Evolutionary conservation across 2,888 invertebrate genomes (phyloP), one percentile per base, ranked within the genome.

Genomic region (Leptinotarsa peninsularis): DNA sequence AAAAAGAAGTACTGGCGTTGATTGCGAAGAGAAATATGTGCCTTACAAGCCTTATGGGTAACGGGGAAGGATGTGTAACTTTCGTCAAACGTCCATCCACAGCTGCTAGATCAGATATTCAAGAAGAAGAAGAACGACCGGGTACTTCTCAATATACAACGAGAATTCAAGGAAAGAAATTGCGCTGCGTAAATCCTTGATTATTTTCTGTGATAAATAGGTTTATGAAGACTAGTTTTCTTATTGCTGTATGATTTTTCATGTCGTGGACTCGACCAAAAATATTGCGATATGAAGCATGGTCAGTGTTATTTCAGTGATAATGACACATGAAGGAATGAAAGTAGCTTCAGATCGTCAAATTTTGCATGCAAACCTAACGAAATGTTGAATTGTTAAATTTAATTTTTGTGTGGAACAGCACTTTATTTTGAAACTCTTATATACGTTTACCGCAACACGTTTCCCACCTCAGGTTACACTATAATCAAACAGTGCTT

Each of bases 141-240:
- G 90, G 90, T 71, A 89, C 92, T 72, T 93, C 92, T 87, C 93
- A 94, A 82, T 94, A 92, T 83, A 92, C 93, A 14, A 92, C 94
- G 0, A 90, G 93, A 83, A 90, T 95, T 74, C 93, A 93, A 17
- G 92, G 93, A 73, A 94, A 93, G 88, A 93, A 92, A 82, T 86
- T 95, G 81, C 94, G 94, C 85, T 95, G 95, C 86, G 91, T 95
- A 71, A 94, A 95, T 54, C 70, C 33, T 21, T 70, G 49, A 58
- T 18, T n/a, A 18, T n/a, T 56, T 17, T 58, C 58, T 58, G 70
- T 58, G 70, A 70, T 70, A 27, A 33, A 56, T 56, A 5, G 5
- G 23, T 58, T 58, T 14, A 23, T 2, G 4, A 66, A n/a, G 17
- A 27, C 43, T 66, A n/a, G 4, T 58, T 27, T 63, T 63, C n/a